These are phyloP conservation scores for Brevimyrus niger DNA, from an alignment of 2,113 vertebrate genomes.

Conservation along the genomic window DNA sequence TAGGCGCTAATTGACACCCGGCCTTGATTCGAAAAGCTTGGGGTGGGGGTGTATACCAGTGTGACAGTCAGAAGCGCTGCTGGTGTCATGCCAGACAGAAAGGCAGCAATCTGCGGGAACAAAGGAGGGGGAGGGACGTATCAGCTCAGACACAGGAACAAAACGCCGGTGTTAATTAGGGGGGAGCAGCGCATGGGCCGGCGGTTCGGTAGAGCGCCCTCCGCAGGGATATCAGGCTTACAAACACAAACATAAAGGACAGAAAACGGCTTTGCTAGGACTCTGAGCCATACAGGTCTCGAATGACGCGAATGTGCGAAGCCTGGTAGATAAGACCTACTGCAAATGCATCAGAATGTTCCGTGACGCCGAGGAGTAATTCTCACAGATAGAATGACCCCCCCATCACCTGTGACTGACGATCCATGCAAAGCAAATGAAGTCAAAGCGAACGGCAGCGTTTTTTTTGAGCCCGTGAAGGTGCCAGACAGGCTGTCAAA, in stretches of 20 bases:
- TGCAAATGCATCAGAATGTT: not conserved
- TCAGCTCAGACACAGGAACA: not conserved
- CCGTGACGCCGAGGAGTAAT: not conserved
- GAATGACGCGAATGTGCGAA: not conserved
- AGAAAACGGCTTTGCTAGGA: not conserved
- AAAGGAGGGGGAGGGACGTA: conserved; percentile 23
- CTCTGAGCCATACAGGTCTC: not conserved
- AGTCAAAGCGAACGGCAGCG: not conserved
- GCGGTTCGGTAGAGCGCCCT: not conserved
- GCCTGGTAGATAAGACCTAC: not conserved
- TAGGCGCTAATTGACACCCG: not conserved
- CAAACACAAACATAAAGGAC: too few species aligned
- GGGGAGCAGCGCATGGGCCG: not conserved
- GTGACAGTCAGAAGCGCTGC: conserved; percentile 61
- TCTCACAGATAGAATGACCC: not conserved
- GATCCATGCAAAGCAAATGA: not conserved
- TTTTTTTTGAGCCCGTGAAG: not conserved
- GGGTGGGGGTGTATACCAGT: not conserved
- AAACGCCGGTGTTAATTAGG: not conserved
- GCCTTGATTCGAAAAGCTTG: not conserved
- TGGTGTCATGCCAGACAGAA: conserved; percentile 61
- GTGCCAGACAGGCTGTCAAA: not conserved
- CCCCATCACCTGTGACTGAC: not conserved
- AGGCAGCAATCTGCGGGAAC: conserved; percentile 60
- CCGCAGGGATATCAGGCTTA: not conserved